Evolutionary conservation across 1,140 invertebrate species (phyloP).

Genomic region (Eufriesea mexicana): DNA sequence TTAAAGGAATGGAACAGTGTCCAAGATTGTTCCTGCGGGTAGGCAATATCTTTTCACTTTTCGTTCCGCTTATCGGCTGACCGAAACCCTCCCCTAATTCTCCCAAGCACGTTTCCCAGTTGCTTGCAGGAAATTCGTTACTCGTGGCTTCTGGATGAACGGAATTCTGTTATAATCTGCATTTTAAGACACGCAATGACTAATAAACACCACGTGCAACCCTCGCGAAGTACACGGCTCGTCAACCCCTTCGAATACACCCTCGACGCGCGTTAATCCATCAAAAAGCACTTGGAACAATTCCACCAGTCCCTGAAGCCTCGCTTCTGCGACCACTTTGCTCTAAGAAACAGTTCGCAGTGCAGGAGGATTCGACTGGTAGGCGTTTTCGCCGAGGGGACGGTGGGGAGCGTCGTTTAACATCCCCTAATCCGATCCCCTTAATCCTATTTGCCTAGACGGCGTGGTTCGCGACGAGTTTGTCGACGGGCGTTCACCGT

Average conservation of each 20-base stretch:
- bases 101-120: no score
- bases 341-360: background rate
- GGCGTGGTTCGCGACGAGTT: background rate
- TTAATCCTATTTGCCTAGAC: constrained; percentile 33
- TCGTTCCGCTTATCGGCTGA: background rate
- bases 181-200: no score
- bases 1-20: constrained; percentile 1
- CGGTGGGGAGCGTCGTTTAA: constrained; percentile 6
- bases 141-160: no score
- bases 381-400: background rate
- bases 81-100: background rate
- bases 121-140: no score
- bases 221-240: no score
- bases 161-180: no score
- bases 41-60: background rate
- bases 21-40: background rate
- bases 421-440: constrained; percentile 17
- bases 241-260: no score
- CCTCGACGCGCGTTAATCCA: no score
- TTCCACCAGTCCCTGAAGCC: no score
- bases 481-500: background rate
- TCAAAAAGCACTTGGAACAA: background rate
- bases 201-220: no score
- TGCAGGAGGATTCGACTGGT: background rate
- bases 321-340: background rate